Conservation (phyloP, 2,113 vertebrate genomes). For the Casuarius casuarius region DNA sequence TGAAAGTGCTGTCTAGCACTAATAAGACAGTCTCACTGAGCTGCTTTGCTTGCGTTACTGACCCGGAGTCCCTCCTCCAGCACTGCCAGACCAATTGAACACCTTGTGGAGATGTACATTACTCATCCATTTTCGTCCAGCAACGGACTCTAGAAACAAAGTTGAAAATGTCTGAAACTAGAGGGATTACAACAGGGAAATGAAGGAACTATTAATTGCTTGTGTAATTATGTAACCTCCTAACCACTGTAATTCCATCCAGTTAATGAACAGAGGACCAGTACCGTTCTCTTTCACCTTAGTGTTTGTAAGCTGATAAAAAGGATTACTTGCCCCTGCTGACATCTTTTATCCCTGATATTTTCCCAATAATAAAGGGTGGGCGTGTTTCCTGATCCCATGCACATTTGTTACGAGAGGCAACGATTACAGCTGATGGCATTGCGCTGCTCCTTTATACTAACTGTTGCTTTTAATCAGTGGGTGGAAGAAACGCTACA, state of each 20-base stretch:
- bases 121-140: neutral
- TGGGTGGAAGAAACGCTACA: slow-evolving; percentile 1
- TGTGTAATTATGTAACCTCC: slow-evolving; percentile 50
- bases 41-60: neutral
- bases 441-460: neutral
- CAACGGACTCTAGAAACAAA: neutral
- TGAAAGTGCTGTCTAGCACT: neutral
- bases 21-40: neutral
- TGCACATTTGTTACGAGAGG: slow-evolving; percentile 6
- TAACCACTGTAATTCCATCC: neutral
- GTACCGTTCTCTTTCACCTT: neutral
- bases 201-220: slow-evolving; percentile 32
- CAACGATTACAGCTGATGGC: neutral
- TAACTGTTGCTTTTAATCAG: neutral
- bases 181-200: slow-evolving; percentile 15
- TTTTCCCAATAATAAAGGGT: slow-evolving; percentile 42
- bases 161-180: slow-evolving; percentile 9
- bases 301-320: neutral
- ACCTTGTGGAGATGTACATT: neutral
- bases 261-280: neutral
- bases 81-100: neutral
- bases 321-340: slow-evolving; percentile 7
- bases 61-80: neutral
- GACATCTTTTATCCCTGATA: neutral
- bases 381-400: neutral